Percentiles rank a stretch among this genome's conserved stretches.
These are phyloP conservation scores for Neodiprion lecontei DNA, from an alignment of 1,140 invertebrate genomes.

Conservation along the genomic window DNA sequence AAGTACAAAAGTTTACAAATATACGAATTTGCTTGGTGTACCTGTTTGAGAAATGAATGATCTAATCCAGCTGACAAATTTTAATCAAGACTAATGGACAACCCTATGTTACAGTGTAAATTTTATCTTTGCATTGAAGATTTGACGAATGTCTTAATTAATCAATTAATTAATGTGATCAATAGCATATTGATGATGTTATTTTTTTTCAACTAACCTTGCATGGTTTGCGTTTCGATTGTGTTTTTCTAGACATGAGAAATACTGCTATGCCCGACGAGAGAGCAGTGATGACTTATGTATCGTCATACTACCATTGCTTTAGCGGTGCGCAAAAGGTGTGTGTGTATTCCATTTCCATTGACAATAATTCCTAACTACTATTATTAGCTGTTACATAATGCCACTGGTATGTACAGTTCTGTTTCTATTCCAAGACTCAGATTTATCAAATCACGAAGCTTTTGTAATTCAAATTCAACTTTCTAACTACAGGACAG, in stretches of 20 bases:
- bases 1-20: not conserved
- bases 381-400: slow-evolving; percentile 3
- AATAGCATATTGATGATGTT: not conserved
- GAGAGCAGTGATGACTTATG: slow-evolving; percentile 99
- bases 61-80: not conserved
- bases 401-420: not conserved
- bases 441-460: not conserved
- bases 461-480: not conserved
- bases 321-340: slow-evolving; percentile 99
- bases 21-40: not conserved
- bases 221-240: slow-evolving; percentile 60
- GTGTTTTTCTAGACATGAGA: slow-evolving; percentile 89
- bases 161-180: not conserved
- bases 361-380: not conserved
- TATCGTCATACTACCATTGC: slow-evolving; percentile 99
- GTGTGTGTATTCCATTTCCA: slow-evolving; percentile 46
- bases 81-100: not conserved
- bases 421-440: slow-evolving; percentile 5
- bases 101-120: not conserved
- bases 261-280: slow-evolving; percentile 98
- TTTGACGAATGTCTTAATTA: not conserved
- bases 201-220: slow-evolving; percentile 41
- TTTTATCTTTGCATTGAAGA: not conserved
- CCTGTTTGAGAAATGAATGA: not conserved
- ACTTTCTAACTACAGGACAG: not conserved